Percentiles rank a stretch among this genome's conserved stretches.
Evolutionary conservation across 2,888 invertebrate species (phyloP).

Genomic region (Sinodicranocentrus sp.): DNA sequence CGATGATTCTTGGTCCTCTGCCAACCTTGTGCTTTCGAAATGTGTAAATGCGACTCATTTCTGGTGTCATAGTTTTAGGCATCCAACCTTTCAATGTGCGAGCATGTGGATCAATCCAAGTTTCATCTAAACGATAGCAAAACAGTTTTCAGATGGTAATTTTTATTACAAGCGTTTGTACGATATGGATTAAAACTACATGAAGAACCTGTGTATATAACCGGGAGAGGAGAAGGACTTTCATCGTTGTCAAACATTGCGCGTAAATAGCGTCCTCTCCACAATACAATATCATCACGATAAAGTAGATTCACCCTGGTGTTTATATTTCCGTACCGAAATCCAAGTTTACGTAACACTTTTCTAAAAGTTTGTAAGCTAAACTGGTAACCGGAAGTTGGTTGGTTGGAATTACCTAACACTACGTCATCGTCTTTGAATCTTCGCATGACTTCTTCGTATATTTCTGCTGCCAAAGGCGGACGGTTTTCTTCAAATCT

Average conservation of each 20-base stretch:
- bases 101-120: constrained; percentile 31
- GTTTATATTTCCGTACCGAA: constrained; percentile 21
- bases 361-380: constrained; percentile 7
- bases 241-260: neutral
- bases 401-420: neutral
- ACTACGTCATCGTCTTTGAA: neutral
- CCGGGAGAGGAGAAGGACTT: neutral
- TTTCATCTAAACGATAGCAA: no score
- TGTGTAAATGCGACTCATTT: neutral
- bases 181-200: no score
- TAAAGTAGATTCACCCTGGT: neutral
- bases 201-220: no score
- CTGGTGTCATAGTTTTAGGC: neutral
- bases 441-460: neutral
- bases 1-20: constrained; percentile 30
- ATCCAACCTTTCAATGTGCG: constrained; percentile 32
- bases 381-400: neutral
- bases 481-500: neutral
- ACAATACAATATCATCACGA: constrained; percentile 11
- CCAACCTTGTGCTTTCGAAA: constrained; percentile 1
- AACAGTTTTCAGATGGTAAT: no score
- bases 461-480: neutral
- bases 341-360: constrained; percentile 10
- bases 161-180: no score
- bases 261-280: constrained; percentile 5